Base-by-base conservation (phyloP, 2,113 vertebrate species). In the Empidonax alnorum region DNA sequence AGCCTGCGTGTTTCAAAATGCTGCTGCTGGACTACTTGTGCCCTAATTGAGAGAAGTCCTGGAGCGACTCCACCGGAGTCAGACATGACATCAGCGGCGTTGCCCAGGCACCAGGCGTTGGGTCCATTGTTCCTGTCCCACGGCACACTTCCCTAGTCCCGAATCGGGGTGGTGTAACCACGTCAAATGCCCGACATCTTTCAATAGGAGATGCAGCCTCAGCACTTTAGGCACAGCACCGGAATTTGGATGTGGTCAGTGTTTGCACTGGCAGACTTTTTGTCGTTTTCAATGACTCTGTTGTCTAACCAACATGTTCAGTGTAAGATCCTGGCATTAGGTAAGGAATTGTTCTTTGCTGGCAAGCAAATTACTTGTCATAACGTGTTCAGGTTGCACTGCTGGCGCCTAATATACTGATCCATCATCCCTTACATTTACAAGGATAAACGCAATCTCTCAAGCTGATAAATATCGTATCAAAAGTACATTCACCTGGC, bases 121-220 rank as follows among this genome's bases (percentile, higher is more conserved):
- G 55, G 22, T 12, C 46, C 63, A 4, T 71, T 86, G 86, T 86
- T 46, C 42, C 56, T n/a, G 27, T 73, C 61, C 42, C 72, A 16
- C 46, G 22, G 49, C 46, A 39, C 81, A 3, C 37, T 66, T 27
- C 59, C 49, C 33, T 6, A 1, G 7, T 10, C 42, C 50, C 3
- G 0, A 20, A 6, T 4, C 0, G 0, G 24, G n/a, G 9, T 3
- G 1, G 9, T 39, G 63, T 13, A 7, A 14, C 63, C 63, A 25
- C 6, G 7, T 28, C 55, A 56, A 62, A 2, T 4, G 17, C 33
- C 1, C 33, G 17, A 33, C 28, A 12, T 11, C 42, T 39, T 74
- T 63, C 59, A 88, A 31, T 33, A 68, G 50, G 52, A 81, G 49
- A 2, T 53, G 92, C 65, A 74, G 37, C 49, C 52, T 81, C 92